Evolutionary conservation across 1,140 invertebrate species (phyloP), one percentile per base, ranked within the genome.

Genomic region (Leptinotarsa lineolata): DNA sequence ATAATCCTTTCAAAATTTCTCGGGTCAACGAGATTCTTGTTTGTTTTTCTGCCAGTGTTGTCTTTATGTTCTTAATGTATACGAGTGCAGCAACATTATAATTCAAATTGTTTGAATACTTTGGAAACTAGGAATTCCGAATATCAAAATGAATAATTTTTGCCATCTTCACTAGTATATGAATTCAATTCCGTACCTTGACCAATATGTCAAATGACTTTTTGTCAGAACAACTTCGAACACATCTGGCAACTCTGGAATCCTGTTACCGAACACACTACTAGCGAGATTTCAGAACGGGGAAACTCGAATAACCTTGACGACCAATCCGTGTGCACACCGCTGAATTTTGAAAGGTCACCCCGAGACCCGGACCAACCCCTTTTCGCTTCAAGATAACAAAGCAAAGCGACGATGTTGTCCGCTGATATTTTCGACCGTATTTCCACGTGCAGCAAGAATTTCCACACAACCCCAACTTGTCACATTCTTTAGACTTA

Each of bases 271-370:
- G n/a, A 66, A 46, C 22, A 44, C 64, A 64, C 61, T 54, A 30
- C 61, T 22, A 64, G 22, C 24, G 39, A 20, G 64, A 66, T 66
- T 44, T 66, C 30, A 44, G 30, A 22, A 66, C 22, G 64, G 39
- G 39, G 18, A 22, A 39, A 22, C 22, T 22, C 22, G 39, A 30
- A 66, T 66, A 66, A 66, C 64, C 64, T 66, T 66, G 64, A 66
- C 39, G 64, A 66, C 64, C 64, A 66, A 64, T 66, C 64, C 30
- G n/a, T 22, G 15, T 66, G 39, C n/a, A 39, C 22, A 39, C 39
- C 64, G 15, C 64, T 44, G 64, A 66, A 66, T 66, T 66, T 66
- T 45, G 39, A 66, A 30, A 66, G 64, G 64, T 66, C 64, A 66
- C 64, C 22, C 64, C 18, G 64, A 66, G 12, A 66, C 64, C 64